phyloP scores from a whole-genome alignment of 2,113 vertebrate genomes.

The Psophia crepitans region DNA sequence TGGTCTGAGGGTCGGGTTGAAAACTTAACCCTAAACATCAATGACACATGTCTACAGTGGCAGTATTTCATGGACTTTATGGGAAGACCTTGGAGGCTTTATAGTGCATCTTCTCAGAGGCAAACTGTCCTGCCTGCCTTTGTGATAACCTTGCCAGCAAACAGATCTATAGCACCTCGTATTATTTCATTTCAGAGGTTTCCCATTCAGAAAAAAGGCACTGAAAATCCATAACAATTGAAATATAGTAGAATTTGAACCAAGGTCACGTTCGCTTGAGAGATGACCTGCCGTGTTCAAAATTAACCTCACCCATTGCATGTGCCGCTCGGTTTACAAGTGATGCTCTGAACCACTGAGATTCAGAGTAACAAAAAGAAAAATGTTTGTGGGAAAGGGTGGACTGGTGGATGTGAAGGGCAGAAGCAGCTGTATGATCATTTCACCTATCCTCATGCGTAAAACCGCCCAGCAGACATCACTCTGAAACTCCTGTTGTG shows the following conservation, averaged over 20 bases:
- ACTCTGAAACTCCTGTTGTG: not conserved
- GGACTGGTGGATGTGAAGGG: not conserved
- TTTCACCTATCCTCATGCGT: not conserved
- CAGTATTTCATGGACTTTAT: not conserved
- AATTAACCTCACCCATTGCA: not conserved
- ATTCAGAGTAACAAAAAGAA: not conserved
- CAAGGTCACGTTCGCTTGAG: not conserved
- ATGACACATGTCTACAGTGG: not conserved
- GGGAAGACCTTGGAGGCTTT: conserved; percentile 2
- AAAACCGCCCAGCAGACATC: not conserved
- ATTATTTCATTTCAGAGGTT: conserved; percentile 37
- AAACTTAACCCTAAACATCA: not conserved
- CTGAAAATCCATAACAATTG: conserved; percentile 50
- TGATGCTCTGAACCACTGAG: not conserved
- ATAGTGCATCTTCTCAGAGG: not conserved
- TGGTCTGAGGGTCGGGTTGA: not conserved
- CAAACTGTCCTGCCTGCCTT: conserved; percentile 6
- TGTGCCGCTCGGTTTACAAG: not conserved
- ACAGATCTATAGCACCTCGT: conserved; percentile 41
- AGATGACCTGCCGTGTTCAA: not conserved
- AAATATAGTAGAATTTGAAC: conserved; percentile 44
- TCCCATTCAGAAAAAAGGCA: conserved; percentile 48
- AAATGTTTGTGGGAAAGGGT: not conserved
- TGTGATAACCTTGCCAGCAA: conserved; percentile 43
- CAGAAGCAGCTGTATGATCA: not conserved